A percentile compares a stretch with the other conserved stretches of the same genome.
Conservation (phyloP, 1,140 invertebrate species). For the Bilobella aurantiaca region DNA sequence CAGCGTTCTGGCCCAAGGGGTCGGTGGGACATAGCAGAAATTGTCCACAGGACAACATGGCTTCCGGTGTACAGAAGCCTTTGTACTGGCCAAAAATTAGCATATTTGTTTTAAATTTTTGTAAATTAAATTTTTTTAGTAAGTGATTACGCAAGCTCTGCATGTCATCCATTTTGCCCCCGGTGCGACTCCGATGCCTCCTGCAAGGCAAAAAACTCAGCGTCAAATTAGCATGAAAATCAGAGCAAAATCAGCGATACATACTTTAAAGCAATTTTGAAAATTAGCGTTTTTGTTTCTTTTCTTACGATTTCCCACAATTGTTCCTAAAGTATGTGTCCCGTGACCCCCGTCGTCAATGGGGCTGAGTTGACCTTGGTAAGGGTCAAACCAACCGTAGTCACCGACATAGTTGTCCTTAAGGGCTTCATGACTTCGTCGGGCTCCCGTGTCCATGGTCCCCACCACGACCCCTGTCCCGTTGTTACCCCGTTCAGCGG, state of each 20-base stretch:
- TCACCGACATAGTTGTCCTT: neutral
- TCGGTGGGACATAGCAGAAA: conserved; percentile 11
- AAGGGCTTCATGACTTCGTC: neutral
- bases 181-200: conserved; percentile 14
- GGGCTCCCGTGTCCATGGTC: neutral
- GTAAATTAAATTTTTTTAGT: neutral
- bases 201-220: neutral
- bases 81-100: neutral
- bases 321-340: conserved; percentile 15
- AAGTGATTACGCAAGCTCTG: neutral
- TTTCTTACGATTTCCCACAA: conserved; percentile 3
- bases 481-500: neutral
- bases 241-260: too few relatives aligned
- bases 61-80: neutral
- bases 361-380: neutral
- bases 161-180: conserved; percentile 11
- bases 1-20: neutral
- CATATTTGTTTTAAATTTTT: neutral
- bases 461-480: neutral
- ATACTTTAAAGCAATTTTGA: neutral
- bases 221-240: neutral
- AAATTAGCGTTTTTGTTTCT: neutral
- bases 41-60: conserved; percentile 12
- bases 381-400: conserved; percentile 15
- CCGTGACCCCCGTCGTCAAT: conserved; percentile 16